phyloP scores from a whole-genome alignment of 1,140 invertebrate genomes.

The Drosophila erecta region DNA sequence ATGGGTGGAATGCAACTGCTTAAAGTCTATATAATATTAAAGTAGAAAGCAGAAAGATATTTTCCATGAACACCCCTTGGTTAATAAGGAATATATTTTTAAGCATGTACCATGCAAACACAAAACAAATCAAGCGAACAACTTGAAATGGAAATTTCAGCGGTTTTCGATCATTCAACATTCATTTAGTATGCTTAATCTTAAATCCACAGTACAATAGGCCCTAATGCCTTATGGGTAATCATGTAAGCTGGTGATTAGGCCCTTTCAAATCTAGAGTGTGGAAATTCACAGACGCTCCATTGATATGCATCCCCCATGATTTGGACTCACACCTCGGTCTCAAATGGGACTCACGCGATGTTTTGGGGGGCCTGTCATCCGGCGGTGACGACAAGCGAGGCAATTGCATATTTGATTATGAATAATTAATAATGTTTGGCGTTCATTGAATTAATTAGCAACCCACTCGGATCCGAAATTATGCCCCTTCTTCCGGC shows the following conservation, averaged over 20 bases:
- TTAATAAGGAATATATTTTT: too few relatives aligned
- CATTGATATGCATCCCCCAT: constrained; percentile 43
- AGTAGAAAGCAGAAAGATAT: too few relatives aligned
- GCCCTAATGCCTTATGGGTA: constrained; percentile 28
- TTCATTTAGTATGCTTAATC: constrained; percentile 1
- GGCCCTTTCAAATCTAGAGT: constrained; percentile 8
- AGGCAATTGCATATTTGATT: constrained; percentile 82
- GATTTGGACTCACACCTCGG: constrained; percentile 22
- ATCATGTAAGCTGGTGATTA: constrained; percentile 38
- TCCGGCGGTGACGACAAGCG: constrained; percentile 53
- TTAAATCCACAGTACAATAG: constrained; percentile 10
- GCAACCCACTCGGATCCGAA: constrained; percentile 27
- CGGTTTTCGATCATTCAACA: background rate
- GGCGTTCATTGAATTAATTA: constrained; percentile 81
- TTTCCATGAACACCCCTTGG: too few relatives aligned
- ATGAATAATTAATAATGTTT: constrained; percentile 83
- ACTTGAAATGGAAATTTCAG: background rate
- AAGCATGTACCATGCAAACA: too few relatives aligned
- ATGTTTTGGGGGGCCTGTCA: constrained; percentile 45
- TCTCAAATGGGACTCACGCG: constrained; percentile 6
- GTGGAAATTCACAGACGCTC: constrained; percentile 10
- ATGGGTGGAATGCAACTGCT: background rate
- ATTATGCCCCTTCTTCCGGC: constrained; percentile 3
- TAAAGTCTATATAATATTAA: background rate
- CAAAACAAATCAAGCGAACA: too few relatives aligned